Conservation (phyloP, 2,888 invertebrate genomes). For the Drosophila anomelani region DNA sequence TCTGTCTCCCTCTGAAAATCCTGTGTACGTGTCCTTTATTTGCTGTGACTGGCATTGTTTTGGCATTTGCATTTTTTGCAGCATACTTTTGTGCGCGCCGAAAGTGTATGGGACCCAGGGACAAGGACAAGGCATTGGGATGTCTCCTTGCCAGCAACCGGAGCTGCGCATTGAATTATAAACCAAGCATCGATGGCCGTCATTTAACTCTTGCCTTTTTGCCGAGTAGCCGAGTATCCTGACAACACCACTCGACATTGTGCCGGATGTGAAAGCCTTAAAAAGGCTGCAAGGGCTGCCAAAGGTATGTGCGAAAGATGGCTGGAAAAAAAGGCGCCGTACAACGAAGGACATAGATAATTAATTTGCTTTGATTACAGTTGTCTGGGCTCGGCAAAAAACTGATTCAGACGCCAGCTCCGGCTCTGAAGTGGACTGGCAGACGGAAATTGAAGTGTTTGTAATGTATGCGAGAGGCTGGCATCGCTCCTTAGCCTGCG, state of each 20-base stretch:
- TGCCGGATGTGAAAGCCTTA: slow-evolving; percentile 33
- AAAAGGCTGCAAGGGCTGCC: slow-evolving; percentile 21
- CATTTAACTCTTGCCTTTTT: slow-evolving; percentile 45
- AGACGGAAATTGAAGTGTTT: slow-evolving; percentile 76
- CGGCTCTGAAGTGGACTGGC: slow-evolving; percentile 38
- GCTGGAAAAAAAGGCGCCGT: slow-evolving; percentile 21
- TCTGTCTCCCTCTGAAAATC: too few species aligned
- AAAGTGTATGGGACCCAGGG: slow-evolving; percentile 1
- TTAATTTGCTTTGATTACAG: slow-evolving; percentile 76
- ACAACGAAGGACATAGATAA: slow-evolving; percentile 59
- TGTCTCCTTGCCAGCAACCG: slow-evolving; percentile 10
- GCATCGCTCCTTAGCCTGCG: slow-evolving; percentile 5
- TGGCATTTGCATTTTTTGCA: slow-evolving; percentile 45
- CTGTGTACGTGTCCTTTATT: slow-evolving; percentile 16
- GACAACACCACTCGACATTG: slow-evolving; percentile 40
- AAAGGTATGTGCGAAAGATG: slow-evolving; percentile 29
- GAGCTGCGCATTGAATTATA: slow-evolving; percentile 46
- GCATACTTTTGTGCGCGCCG: slow-evolving; percentile 12
- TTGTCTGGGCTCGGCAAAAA: slow-evolving; percentile 46
- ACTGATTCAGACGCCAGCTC: slow-evolving; percentile 21
- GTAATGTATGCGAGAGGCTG: slow-evolving; percentile 56
- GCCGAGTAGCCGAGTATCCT: slow-evolving; percentile 17
- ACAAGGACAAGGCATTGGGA: slow-evolving; percentile 8
- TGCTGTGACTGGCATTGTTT: slow-evolving; percentile 44
- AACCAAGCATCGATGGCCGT: slow-evolving; percentile 40